A percentile compares a stretch with the other conserved stretches of the same genome.
Evolutionary conservation across 2,888 invertebrate genomes (phyloP).

Genomic region (Bombyx huttoni): DNA sequence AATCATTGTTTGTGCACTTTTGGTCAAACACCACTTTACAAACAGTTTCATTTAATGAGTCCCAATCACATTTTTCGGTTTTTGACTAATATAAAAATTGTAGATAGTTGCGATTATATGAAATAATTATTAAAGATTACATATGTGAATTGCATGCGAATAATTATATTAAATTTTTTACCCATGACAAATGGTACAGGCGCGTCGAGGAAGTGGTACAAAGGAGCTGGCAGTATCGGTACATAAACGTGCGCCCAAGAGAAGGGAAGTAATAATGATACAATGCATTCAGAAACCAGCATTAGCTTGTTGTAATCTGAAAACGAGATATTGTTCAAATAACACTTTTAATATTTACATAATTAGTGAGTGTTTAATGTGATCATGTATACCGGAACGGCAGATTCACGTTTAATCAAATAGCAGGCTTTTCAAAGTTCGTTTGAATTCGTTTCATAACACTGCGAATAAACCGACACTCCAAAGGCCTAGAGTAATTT

Average conservation of each 20-base stretch:
- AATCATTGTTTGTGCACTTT: too few species aligned
- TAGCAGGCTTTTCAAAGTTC: too few species aligned
- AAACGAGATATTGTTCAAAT: slow-evolving; percentile 2
- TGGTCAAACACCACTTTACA: too few species aligned
- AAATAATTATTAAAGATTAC: too few species aligned
- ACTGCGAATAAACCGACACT: too few species aligned
- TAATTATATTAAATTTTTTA: slow-evolving; percentile 14
- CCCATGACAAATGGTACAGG: slow-evolving; percentile 99
- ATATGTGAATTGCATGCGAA: background rate
- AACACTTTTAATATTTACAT: too few species aligned
- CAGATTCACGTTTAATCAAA: background rate
- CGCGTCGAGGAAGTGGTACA: slow-evolving; percentile 97
- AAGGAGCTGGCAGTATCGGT: slow-evolving; percentile 94
- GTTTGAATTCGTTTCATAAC: too few species aligned
- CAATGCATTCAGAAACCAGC: slow-evolving; percentile 96
- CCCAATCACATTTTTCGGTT: too few species aligned
- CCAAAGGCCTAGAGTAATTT: too few species aligned
- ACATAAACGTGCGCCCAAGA: slow-evolving; percentile 99
- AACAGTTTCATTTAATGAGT: too few species aligned
- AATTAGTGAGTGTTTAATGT: background rate
- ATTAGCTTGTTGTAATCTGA: slow-evolving; percentile 94
- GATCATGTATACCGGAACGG: background rate
- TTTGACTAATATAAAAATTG: too few species aligned
- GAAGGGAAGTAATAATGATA: slow-evolving; percentile 92
- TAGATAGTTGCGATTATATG: too few species aligned